Base-by-base conservation (phyloP, 2,797 vertebrate species). In the Rhynchonycteris naso region DNA sequence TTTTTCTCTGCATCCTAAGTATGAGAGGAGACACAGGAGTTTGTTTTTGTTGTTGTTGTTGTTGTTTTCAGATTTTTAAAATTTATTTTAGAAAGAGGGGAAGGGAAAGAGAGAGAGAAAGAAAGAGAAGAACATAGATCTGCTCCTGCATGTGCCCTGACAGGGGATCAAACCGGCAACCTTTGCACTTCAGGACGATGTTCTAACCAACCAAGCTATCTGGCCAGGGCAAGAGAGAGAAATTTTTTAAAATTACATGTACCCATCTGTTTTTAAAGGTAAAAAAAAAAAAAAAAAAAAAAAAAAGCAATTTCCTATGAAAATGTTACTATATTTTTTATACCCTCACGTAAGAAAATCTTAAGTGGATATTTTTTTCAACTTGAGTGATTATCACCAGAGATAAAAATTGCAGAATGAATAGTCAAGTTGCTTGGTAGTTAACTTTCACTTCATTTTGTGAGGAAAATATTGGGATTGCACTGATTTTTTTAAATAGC, bases 401-500 rank as follows among this genome's bases (percentile, higher is more conserved):
- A 43, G 58, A 81, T 33, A 33, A 30, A 58, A 1, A 47, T 63
- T 86, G 47, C 28, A 69, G 68, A 92, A 59, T 26, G 47, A 95
- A 59, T 79, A 69, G 52, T 74, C 71, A 43, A 81, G 79, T 69
- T 26, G 30, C 61, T 90, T 69, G 47, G 22, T 61, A 47, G 59
- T 88, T 93, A 90, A 61, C 69, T 92, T 69, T 87, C 63, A 63
- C 93, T 90, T 96, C 84, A 90, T 94, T 95, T 94, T 84, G 75
- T 87, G 92, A 92, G 95, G 95, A 94, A 96, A 97, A 97, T 96
- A 97, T 94, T 96, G 88, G 66, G 88, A 94, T 92, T 88, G 68
- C 96, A 38, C 24, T 93, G 91, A 86, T 78, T 91, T 96, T 97
- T 97, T 96, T 86, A 96, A 97, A 95, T 95, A 96, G 91, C 94